Conservation (phyloP, 1,140 invertebrate species). For the Nixonia krombeini region DNA sequence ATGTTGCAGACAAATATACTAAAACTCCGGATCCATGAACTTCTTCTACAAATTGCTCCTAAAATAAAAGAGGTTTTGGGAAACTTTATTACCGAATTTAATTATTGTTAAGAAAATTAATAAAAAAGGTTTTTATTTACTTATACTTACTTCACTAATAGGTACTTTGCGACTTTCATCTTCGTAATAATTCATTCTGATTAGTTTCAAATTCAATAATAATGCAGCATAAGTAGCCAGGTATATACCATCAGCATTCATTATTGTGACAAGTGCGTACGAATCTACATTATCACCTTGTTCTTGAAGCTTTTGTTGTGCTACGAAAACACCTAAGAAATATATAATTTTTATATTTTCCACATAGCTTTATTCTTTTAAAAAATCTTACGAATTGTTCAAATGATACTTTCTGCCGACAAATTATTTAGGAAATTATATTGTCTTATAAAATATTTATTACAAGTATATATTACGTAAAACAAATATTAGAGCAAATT, state of each 20-base stretch:
- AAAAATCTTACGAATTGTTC: background rate
- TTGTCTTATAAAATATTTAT: too few relatives aligned
- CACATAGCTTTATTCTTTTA: constrained; percentile 3
- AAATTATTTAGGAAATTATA: too few relatives aligned
- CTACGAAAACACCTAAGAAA: constrained; percentile 61
- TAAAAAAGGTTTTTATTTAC: too few relatives aligned
- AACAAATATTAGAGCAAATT: too few relatives aligned
- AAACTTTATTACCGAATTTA: too few relatives aligned
- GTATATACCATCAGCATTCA: constrained; percentile 96
- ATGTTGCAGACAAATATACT: constrained; percentile 91
- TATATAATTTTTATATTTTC: background rate
- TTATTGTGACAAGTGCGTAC: constrained; percentile 78
- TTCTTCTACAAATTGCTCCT: constrained; percentile 92
- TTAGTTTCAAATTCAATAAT: constrained; percentile 85
- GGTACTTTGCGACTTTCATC: constrained; percentile 72
- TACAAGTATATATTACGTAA: too few relatives aligned
- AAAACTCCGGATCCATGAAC: constrained; percentile 91
- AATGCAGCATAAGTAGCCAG: constrained; percentile 89
- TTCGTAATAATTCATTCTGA: constrained; percentile 83
- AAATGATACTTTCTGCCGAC: too few relatives aligned
- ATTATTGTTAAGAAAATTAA: too few relatives aligned
- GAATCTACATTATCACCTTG: constrained; percentile 54
- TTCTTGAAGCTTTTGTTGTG: constrained; percentile 65
- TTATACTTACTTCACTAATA: constrained; percentile 75
- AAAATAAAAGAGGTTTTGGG: constrained; percentile 44